phyloP scores from a whole-genome alignment of 92 coral and sea anemone species.

The Parazoanthus swiftii region DNA sequence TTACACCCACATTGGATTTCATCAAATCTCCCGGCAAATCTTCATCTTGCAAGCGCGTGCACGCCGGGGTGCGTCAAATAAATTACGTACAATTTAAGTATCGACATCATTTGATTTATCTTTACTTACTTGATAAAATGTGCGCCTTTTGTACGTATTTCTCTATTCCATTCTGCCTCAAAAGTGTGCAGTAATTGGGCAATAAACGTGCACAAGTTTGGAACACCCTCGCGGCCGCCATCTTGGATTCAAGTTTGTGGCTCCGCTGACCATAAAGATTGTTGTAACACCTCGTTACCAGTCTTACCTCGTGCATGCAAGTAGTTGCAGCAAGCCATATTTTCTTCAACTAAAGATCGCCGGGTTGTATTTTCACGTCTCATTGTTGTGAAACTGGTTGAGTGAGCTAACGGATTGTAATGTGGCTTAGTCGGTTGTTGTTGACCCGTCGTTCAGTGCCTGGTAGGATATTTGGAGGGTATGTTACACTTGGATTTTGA shows the following conservation, averaged over 20 bases:
- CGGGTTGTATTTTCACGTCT: no score
- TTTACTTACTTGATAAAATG: conserved; percentile 11
- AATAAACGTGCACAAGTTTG: neutral
- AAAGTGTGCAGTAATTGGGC: conserved; percentile 6
- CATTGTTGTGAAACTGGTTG: no score
- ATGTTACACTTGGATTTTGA: conserved; percentile 15
- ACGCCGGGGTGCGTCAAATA: no score
- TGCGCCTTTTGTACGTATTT: neutral
- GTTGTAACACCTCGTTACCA: conserved; percentile 14
- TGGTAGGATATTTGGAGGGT: conserved; percentile 85
- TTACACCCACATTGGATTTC: neutral
- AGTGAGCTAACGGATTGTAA: conserved; percentile 22
- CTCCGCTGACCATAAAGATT: conserved; percentile 33
- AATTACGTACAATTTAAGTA: neutral
- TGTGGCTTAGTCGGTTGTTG: conserved; percentile 77
- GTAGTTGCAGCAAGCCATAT: neutral
- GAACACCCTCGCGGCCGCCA: conserved; percentile 59
- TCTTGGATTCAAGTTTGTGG: conserved; percentile 44
- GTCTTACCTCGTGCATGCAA: neutral
- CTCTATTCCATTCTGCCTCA: conserved; percentile 10
- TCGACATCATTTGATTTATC: neutral
- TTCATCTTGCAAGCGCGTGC: neutral
- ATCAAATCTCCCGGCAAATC: neutral
- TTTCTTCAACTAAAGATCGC: no score
- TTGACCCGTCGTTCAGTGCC: conserved; percentile 69